Conservation (phyloP, 2,888 invertebrate species). For the Xylota sylvarum region DNA sequence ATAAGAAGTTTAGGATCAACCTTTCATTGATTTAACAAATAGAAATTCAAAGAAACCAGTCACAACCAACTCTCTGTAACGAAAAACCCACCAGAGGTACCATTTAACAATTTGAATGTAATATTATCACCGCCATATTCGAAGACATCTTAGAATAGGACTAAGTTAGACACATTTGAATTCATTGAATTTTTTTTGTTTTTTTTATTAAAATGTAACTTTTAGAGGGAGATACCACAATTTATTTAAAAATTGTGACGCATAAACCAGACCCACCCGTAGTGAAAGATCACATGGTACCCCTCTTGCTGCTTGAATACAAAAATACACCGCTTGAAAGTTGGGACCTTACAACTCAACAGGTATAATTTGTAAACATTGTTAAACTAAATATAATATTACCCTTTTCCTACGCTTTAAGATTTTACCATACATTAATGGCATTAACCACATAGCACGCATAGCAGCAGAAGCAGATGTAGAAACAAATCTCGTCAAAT, state of each 20-base stretch:
- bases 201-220: conserved; percentile 40
- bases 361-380: conserved; percentile 86
- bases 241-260: conserved; percentile 94
- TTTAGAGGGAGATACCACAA: conserved; percentile 93
- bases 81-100: too few species aligned
- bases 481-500: conserved; percentile 96
- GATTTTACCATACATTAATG: conserved; percentile 93
- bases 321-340: conserved; percentile 89
- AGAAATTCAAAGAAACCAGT: too few species aligned
- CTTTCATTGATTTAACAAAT: too few species aligned
- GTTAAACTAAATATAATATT: background rate
- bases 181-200: background rate
- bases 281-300: conserved; percentile 96
- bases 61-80: too few species aligned
- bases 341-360: conserved; percentile 98
- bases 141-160: too few species aligned
- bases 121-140: too few species aligned
- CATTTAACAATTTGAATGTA: too few species aligned
- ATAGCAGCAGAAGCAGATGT: conserved; percentile 96
- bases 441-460: conserved; percentile 95
- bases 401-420: conserved; percentile 54
- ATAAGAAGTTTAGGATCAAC: too few species aligned
- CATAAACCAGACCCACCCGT: conserved; percentile 92
- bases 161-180: too few species aligned
- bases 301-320: conserved; percentile 90